These are phyloP conservation scores for Alfaro cultratus DNA, from an alignment of 2,797 vertebrate genomes.

Conservation along the genomic window DNA sequence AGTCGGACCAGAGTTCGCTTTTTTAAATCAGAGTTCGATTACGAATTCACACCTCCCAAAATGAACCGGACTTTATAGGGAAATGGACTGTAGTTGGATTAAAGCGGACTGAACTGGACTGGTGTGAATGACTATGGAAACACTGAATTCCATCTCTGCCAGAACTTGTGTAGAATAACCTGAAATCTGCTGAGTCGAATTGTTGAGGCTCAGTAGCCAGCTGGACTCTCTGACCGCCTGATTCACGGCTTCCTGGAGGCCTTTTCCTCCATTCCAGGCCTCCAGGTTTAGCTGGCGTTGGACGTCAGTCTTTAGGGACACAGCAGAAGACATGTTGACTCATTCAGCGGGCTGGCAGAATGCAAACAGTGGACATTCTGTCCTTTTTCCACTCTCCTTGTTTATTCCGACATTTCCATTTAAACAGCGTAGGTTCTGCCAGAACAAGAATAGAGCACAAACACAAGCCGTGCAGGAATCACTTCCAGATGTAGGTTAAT, in stretches of 20 bases:
- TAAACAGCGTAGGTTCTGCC: conserved; percentile 61
- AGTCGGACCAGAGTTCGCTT: no score
- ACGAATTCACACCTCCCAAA: background rate
- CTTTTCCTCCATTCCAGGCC: conserved; percentile 35
- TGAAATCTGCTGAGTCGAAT: background rate
- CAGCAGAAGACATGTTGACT: conserved; percentile 58
- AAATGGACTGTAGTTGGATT: no score
- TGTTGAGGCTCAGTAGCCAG: conserved; percentile 10
- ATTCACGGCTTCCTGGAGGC: conserved; percentile 24
- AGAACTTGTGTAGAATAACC: background rate
- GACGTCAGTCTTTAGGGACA: conserved; percentile 49
- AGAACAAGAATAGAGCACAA: conserved; percentile 52
- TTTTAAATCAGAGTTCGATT: no score
- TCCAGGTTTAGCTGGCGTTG: conserved; percentile 58
- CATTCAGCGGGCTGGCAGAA: conserved; percentile 47
- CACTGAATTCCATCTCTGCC: background rate
- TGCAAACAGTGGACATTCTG: conserved; percentile 59
- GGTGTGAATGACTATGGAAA: background rate
- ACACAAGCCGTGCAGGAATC: conserved; percentile 53
- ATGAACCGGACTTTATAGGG: background rate
- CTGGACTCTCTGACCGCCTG: conserved; percentile 33
- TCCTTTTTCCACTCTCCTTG: conserved; percentile 54
- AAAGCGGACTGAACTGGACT: no score
- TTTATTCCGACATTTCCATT: conserved; percentile 67
- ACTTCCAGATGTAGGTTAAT: conserved; percentile 77